A percentile compares a stretch with the other conserved stretches of the same genome.
Conservation (phyloP, 2,113 vertebrate genomes). For the Prolemur simus region DNA sequence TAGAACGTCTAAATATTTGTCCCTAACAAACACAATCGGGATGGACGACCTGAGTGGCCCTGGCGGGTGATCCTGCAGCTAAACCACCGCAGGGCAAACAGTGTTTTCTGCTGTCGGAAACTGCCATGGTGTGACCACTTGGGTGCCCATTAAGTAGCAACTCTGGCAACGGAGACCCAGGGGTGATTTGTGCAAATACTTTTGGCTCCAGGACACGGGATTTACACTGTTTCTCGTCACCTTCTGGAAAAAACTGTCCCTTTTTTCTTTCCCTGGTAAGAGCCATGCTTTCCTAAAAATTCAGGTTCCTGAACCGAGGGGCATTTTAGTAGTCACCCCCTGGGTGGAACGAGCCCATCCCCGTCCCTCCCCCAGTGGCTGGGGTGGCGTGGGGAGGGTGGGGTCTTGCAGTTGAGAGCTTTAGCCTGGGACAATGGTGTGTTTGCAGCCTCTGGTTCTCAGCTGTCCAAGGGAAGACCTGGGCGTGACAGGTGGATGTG, state of each 20-base stretch:
- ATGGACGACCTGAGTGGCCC: neutral
- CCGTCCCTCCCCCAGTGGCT: fast-evolving
- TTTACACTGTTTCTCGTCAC: neutral
- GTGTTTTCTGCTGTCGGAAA: neutral
- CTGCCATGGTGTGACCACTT: neutral
- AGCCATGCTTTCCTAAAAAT: neutral
- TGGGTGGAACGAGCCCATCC: neutral
- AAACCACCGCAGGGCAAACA: fast-evolving
- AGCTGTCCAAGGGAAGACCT: no score
- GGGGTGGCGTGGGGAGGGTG: fast-evolving
- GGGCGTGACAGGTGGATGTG: neutral
- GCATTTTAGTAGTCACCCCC: neutral
- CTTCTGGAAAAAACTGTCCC: neutral
- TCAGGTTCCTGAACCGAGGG: neutral
- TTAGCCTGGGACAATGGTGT: neutral
- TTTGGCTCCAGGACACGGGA: neutral
- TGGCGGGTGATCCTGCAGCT: neutral
- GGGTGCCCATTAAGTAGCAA: fast-evolving
- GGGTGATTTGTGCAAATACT: fast-evolving
- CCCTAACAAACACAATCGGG: neutral
- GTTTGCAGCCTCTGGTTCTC: fast-evolving
- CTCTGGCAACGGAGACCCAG: fast-evolving
- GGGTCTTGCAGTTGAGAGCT: neutral
- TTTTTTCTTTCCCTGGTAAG: neutral
- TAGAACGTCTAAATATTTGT: conserved; percentile 57